Evolutionary conservation across 2,113 vertebrate genomes (phyloP).

Genomic region (Muntiacus muntjak): DNA sequence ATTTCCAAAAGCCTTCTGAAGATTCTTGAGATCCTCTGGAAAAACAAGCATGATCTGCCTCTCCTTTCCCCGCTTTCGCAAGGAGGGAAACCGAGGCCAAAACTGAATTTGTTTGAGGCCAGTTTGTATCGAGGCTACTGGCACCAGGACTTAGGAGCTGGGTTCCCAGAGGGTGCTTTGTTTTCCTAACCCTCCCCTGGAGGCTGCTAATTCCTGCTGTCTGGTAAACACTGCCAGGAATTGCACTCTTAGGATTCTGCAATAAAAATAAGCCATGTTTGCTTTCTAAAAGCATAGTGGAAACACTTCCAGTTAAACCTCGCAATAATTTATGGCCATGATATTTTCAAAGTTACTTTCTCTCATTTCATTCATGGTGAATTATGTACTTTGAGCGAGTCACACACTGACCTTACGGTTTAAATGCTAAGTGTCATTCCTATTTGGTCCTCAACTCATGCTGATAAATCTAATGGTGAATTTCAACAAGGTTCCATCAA

Average conservation of each 20-base stretch:
- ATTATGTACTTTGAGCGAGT: neutral
- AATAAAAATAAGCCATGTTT: slow-evolving; percentile 49
- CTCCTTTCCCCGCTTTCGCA: neutral
- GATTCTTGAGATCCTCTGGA: neutral
- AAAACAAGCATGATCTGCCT: neutral
- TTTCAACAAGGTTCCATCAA: neutral
- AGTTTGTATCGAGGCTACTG: neutral
- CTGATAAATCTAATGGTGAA: neutral
- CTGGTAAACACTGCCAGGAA: slow-evolving; percentile 55
- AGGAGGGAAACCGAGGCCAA: neutral
- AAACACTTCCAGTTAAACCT: neutral
- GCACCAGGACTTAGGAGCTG: neutral
- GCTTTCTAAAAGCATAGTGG: slow-evolving; percentile 40
- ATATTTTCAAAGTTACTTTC: slow-evolving; percentile 26
- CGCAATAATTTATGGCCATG: neutral
- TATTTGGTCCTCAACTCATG: neutral
- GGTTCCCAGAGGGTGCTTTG: neutral
- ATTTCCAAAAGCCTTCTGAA: neutral
- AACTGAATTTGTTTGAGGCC: neutral
- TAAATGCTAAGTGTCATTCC: neutral
- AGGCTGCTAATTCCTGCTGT: slow-evolving; percentile 43
- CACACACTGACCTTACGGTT: neutral
- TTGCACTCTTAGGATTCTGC: slow-evolving; percentile 34
- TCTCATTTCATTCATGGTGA: neutral
- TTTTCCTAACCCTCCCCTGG: slow-evolving; percentile 5